Conservation (phyloP, 92 coral and sea anemone genomes). For the Hydrozoanthus gracilis region DNA sequence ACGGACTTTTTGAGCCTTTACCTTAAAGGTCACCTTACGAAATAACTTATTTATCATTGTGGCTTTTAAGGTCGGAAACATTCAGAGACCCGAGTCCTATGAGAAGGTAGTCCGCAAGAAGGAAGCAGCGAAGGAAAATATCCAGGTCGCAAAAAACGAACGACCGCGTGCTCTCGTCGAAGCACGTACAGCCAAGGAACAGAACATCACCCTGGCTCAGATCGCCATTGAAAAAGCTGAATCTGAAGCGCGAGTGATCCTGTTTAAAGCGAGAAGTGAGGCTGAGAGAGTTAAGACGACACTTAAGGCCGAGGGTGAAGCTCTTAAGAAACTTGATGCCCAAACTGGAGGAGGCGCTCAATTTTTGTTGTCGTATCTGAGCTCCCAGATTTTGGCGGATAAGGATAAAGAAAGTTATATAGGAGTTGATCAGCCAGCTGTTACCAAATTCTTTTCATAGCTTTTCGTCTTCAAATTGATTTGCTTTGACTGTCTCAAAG, state of each 20-base stretch:
- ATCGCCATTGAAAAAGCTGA: slow-evolving; percentile 42
- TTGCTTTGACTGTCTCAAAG: no score
- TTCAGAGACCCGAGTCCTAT: slow-evolving; percentile 44
- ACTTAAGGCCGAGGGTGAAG: slow-evolving; percentile 32
- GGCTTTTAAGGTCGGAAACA: slow-evolving; percentile 33
- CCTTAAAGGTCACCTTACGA: no score
- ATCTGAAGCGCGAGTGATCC: slow-evolving; percentile 43
- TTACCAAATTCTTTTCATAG: background rate
- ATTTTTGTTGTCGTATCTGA: slow-evolving; percentile 8
- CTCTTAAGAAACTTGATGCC: slow-evolving; percentile 8
- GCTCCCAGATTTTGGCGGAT: slow-evolving; percentile 15
- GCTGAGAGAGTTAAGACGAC: slow-evolving; percentile 26
- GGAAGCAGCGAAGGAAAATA: slow-evolving; percentile 42
- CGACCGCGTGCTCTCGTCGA: slow-evolving; percentile 38
- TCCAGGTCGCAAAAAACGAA: slow-evolving; percentile 27
- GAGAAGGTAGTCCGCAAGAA: slow-evolving; percentile 43
- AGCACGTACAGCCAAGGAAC: slow-evolving; percentile 32
- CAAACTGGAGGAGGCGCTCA: background rate
- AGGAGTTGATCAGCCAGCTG: slow-evolving; percentile 12
- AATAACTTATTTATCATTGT: background rate
- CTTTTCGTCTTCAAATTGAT: no score
- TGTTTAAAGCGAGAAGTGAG: slow-evolving; percentile 18
- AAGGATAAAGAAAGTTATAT: slow-evolving; percentile 4
- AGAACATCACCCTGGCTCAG: slow-evolving; percentile 30
- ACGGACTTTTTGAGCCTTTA: no score